Evolutionary conservation across 2,113 vertebrate species (phyloP).

Genomic region (Carettochelys insculpta): DNA sequence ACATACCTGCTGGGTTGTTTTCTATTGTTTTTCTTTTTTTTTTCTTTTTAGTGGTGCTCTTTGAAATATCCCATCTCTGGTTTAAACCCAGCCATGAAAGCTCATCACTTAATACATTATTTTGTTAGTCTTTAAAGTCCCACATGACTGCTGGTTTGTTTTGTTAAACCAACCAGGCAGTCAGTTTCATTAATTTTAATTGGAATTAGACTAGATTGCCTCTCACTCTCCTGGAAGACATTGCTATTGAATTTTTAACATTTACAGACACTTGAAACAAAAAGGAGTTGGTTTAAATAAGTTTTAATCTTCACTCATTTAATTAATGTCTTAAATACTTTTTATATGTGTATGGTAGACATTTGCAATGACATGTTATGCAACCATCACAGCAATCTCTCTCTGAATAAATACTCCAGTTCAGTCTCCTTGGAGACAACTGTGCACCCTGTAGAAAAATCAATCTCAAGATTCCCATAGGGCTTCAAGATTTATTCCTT

Average conservation of each 20-base stretch:
- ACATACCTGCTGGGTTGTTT: neutral
- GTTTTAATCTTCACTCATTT: neutral
- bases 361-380: neutral
- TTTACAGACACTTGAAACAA: neutral
- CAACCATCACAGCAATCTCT: neutral
- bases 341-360: neutral
- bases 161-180: neutral
- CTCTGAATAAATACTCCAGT: neutral
- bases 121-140: too few species aligned
- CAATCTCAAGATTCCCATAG: neutral
- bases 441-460: neutral
- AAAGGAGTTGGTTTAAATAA: fast-evolving
- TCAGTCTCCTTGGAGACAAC: neutral
- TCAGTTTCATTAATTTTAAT: neutral
- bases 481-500: neutral
- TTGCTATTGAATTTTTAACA: neutral
- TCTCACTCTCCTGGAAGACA: neutral
- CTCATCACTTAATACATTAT: too few species aligned
- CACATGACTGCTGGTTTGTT: too few species aligned
- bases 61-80: neutral
- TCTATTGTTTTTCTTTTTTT: neutral
- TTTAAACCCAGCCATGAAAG: too few species aligned
- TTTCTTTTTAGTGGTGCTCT: neutral
- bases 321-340: neutral
- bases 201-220: neutral